Conservation (phyloP, 2,888 invertebrate species). For the Schizaphis graminum region DNA sequence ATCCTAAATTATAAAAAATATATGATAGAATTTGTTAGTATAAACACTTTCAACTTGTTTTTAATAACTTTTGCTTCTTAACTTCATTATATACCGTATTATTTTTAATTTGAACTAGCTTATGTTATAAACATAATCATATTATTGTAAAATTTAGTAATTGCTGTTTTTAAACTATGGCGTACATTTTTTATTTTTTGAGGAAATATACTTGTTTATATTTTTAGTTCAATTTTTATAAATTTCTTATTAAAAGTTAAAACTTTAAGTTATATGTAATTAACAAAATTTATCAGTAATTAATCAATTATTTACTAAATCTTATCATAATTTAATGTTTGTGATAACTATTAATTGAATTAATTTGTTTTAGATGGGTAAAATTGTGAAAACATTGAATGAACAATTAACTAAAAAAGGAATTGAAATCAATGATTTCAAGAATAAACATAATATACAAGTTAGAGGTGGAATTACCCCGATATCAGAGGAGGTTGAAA, state of each 20-base stretch:
- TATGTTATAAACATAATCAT: neutral
- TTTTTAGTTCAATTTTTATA: neutral
- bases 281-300: neutral
- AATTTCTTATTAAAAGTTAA: neutral
- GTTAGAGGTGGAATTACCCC: constrained; percentile 73
- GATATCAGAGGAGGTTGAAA: constrained; percentile 53
- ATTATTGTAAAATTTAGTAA: neutral
- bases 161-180: neutral
- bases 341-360: constrained; percentile 24
- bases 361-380: constrained; percentile 60
- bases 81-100: neutral
- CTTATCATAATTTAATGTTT: constrained; percentile 11
- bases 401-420: constrained; percentile 90
- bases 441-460: constrained; percentile 90
- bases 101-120: neutral
- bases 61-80: neutral
- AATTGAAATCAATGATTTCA: constrained; percentile 90
- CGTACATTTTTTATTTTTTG: neutral
- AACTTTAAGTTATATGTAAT: neutral
- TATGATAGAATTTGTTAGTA: neutral
- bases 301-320: neutral
- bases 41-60: neutral
- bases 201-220: neutral
- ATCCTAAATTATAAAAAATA: neutral
- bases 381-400: constrained; percentile 74